Evolutionary conservation across 2,113 vertebrate genomes (phyloP).

Genomic region (Ahaetulla prasina): DNA sequence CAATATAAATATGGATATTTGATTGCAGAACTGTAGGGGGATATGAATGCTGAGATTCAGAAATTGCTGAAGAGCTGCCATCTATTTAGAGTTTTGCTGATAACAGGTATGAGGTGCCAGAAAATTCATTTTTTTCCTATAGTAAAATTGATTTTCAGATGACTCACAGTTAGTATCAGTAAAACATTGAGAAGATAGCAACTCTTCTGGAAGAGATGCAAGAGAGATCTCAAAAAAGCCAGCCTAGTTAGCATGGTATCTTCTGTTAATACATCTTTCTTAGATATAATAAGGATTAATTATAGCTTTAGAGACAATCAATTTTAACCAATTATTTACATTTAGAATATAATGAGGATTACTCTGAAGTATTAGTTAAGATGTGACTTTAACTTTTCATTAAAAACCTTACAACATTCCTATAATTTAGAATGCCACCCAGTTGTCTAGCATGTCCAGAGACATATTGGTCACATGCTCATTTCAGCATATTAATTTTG

Average conservation of each 20-base stretch:
- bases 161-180: background rate
- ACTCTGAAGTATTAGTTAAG: constrained; percentile 28
- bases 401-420: background rate
- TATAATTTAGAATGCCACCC: background rate
- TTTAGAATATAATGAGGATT: constrained; percentile 28
- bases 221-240: background rate
- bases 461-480: background rate
- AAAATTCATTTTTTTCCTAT: background rate
- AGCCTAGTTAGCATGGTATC: constrained; percentile 7
- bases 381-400: constrained; percentile 20
- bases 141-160: background rate
- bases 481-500: background rate
- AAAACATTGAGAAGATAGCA: background rate
- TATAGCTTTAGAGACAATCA: constrained; percentile 36
- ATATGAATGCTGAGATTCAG: background rate
- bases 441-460: background rate
- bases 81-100: background rate
- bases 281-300: constrained; percentile 23
- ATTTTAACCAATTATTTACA: constrained; percentile 42
- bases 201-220: constrained; percentile 21
- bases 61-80: background rate
- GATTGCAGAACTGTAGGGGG: background rate
- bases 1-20: background rate
- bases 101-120: background rate
- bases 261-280: constrained; percentile 25